Base-by-base conservation (phyloP, 2,888 invertebrate species). In the Clusia tigrina region DNA sequence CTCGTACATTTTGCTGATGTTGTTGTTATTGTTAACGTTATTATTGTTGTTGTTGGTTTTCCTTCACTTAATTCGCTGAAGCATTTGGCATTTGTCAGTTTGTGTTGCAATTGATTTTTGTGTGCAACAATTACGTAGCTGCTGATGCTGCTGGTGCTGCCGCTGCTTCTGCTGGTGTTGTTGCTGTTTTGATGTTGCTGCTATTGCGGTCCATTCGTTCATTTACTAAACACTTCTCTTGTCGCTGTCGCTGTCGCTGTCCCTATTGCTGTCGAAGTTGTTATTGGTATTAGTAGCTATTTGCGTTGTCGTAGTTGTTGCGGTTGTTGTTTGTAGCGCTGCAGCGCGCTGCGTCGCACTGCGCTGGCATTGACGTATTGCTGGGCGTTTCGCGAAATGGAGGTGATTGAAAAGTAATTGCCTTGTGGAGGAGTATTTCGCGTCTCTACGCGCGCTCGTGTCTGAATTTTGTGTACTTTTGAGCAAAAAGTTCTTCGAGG, bases 351-450 rank as follows among this genome's bases (percentile, higher is more conserved):
- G n/a, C 46, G 38, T 59, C 25, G 22, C 12, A 42, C 12, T n/a
- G 25, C 65, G n/a, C 66, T 69, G 69, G 70, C 70, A 70, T 70
- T 70, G 70, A 69, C 56, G 69, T 66, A 67, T 68, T 67, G 61
- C 63, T 63, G 70, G 70, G 70, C 68, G 70, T 69, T 69, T 55
- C 15, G 48, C 48, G 9, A 20, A 55, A 42, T 15, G 54, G 59
- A 38, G 52, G 58, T 65, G 61, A 65, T 65, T 62, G 62, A 62
- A 65, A 65, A 65, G 65, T 62, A 65, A 65, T 61, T 65, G 62
- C 62, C 51, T n/a, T 56, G 38, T 37, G 52, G 60, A 37, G 26
- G 53, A 48, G 52, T 55, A 37, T 63, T 38, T 20, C 58, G 56
- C 53, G 42, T 56, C 57, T 46, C 48, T 60, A 20, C 17, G 38